These are phyloP conservation scores for Heptranchias perlo DNA, from an alignment of 2,113 vertebrate species.

Conservation along the genomic window DNA sequence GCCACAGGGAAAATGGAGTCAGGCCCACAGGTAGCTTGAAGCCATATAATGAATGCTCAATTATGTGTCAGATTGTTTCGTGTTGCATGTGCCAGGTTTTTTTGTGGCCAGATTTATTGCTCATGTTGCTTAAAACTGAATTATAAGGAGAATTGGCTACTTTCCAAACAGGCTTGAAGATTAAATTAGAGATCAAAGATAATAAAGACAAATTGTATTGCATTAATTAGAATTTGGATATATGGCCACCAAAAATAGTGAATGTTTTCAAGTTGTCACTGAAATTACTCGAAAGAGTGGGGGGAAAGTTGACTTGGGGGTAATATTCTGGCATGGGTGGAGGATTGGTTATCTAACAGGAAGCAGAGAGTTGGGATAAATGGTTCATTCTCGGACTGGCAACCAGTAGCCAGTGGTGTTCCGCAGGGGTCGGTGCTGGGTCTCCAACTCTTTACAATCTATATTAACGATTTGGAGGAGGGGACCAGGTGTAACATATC, in stretches of 20 bases:
- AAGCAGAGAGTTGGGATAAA: too few relatives aligned
- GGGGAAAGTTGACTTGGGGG: not conserved
- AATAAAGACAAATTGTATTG: not conserved
- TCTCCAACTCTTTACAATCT: too few relatives aligned
- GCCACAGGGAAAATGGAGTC: not conserved
- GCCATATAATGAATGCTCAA: not conserved
- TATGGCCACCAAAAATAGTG: not conserved
- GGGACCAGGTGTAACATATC: too few relatives aligned
- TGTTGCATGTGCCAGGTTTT: not conserved
- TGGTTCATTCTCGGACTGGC: too few relatives aligned
- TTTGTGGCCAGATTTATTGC: not conserved
- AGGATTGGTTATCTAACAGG: too few relatives aligned
- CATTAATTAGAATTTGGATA: not conserved
- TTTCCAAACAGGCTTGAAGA: not conserved
- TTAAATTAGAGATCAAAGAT: not conserved
- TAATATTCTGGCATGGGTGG: too few relatives aligned
- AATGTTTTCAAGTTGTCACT: not conserved
- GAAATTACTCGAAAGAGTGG: not conserved
- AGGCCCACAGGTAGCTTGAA: not conserved
- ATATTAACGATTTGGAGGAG: too few relatives aligned
- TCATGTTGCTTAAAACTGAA: not conserved
- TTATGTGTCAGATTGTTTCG: not conserved
- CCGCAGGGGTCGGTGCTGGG: too few relatives aligned
- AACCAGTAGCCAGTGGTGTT: too few relatives aligned
- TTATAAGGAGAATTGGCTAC: not conserved